Conservation (phyloP, 30 jellyfish, hydroid and myxozoan genomes). For the Aurelia sp. region DNA sequence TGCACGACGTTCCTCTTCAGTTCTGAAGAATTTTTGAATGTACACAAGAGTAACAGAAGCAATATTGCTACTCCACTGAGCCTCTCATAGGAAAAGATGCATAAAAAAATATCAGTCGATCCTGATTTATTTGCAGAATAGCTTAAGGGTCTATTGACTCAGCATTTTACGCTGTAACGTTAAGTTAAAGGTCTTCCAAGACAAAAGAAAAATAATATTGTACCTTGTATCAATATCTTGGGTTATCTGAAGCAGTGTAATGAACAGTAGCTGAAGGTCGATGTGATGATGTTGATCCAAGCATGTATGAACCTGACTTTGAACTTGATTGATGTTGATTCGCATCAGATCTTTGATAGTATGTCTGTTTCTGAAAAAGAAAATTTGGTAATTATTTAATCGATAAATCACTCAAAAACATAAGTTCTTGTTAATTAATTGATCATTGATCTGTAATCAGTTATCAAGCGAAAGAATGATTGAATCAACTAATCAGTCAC, state of each 20-base stretch:
- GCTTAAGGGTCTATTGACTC: too few relatives aligned
- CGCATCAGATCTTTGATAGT: constrained; percentile 78
- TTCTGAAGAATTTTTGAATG: too few relatives aligned
- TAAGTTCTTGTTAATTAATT: too few relatives aligned
- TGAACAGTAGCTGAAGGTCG: constrained; percentile 97
- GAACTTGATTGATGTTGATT: constrained; percentile 45
- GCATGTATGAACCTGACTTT: constrained; percentile 56
- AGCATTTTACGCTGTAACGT: too few relatives aligned
- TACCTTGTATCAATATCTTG: constrained; percentile 27
- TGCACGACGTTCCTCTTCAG: too few relatives aligned
- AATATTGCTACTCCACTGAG: too few relatives aligned
- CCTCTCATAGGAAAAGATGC: too few relatives aligned
- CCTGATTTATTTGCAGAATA: too few relatives aligned
- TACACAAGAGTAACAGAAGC: too few relatives aligned
- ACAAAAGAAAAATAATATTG: not conserved
- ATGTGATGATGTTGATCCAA: constrained; percentile 73
- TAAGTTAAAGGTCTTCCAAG: too few relatives aligned
- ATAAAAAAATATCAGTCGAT: too few relatives aligned
- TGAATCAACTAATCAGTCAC: too few relatives aligned
- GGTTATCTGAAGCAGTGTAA: constrained; percentile 90
- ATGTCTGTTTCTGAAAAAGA: constrained; percentile 65
- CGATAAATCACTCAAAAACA: not conserved
- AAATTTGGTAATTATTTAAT: not conserved
- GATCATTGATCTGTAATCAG: not conserved
- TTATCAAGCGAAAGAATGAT: not conserved